phyloP scores from a whole-genome alignment of 2,113 vertebrate species.

The Hassar affinis region DNA sequence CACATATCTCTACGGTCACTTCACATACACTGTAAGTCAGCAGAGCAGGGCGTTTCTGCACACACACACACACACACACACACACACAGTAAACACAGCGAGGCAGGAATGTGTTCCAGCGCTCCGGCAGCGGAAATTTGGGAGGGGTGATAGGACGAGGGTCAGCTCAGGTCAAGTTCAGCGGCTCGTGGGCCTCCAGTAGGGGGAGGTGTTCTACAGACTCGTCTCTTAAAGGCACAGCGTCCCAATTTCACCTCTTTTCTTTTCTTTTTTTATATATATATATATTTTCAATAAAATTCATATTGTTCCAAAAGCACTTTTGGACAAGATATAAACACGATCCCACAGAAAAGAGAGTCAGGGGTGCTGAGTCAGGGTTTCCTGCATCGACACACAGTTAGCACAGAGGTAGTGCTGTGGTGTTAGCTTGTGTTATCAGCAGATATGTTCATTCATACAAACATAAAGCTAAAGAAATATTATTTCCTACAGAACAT shows the following conservation, averaged over 20 bases:
- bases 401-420: neutral
- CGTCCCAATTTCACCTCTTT: neutral
- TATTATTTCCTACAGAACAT: neutral
- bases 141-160: slow-evolving; percentile 54
- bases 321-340: neutral
- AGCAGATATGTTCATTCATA: neutral
- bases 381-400: neutral
- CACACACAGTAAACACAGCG: slow-evolving; percentile 53
- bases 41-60: slow-evolving; percentile 31
- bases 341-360: neutral
- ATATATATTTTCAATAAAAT: neutral
- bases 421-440: neutral
- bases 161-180: slow-evolving; percentile 63
- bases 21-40: slow-evolving; percentile 24
- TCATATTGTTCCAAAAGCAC: neutral
- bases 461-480: neutral
- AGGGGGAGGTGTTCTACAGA: slow-evolving; percentile 50
- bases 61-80: slow-evolving; percentile 36
- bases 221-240: slow-evolving; percentile 44
- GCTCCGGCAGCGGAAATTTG: slow-evolving; percentile 58
- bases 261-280: too few species aligned
- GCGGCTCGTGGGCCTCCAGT: slow-evolving; percentile 40
- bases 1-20: slow-evolving; percentile 13
- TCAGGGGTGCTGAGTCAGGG: neutral
- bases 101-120: slow-evolving; percentile 56